phyloP scores from a whole-genome alignment of 2,888 invertebrate species.

The Zygaena filipendulae region DNA sequence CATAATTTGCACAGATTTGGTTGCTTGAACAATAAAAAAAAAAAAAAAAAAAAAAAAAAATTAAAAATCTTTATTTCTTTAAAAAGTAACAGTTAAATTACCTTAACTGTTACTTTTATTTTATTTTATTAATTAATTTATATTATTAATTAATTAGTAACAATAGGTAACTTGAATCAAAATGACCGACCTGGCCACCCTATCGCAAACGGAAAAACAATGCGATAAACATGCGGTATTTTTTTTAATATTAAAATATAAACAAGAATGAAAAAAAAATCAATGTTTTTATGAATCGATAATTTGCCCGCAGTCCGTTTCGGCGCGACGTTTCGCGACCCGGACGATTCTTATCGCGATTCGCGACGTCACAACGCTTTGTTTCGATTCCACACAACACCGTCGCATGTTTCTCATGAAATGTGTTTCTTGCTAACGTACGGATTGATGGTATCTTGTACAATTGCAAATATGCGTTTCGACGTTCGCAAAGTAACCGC shows the following conservation, averaged over 20 bases:
- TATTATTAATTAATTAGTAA: too few relatives aligned
- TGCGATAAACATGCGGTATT: constrained; percentile 52
- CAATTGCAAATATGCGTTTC: constrained; percentile 27
- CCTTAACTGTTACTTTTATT: too few relatives aligned
- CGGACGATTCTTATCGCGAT: constrained; percentile 58
- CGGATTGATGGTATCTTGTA: constrained; percentile 53
- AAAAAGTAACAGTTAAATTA: too few relatives aligned
- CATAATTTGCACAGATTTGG: too few relatives aligned
- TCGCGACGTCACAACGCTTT: constrained; percentile 64
- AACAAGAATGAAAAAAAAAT: too few relatives aligned
- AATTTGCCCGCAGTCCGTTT: constrained; percentile 61
- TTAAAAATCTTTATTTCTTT: too few relatives aligned
- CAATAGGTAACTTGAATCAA: too few relatives aligned
- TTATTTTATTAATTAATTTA: too few relatives aligned
- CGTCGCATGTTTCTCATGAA: constrained; percentile 62
- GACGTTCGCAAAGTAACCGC: too few relatives aligned
- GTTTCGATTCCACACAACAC: constrained; percentile 60
- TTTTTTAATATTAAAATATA: too few relatives aligned
- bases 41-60: too few relatives aligned
- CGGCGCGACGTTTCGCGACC: constrained; percentile 61
- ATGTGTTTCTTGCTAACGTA: constrained; percentile 67
- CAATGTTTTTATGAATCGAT: constrained; percentile 69
- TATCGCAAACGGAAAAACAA: constrained; percentile 45
- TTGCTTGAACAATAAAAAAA: too few relatives aligned
- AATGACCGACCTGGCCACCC: constrained; percentile 52